These are phyloP conservation scores for Anas bernieri DNA, from an alignment of 2,797 vertebrate genomes.

Conservation along the genomic window DNA sequence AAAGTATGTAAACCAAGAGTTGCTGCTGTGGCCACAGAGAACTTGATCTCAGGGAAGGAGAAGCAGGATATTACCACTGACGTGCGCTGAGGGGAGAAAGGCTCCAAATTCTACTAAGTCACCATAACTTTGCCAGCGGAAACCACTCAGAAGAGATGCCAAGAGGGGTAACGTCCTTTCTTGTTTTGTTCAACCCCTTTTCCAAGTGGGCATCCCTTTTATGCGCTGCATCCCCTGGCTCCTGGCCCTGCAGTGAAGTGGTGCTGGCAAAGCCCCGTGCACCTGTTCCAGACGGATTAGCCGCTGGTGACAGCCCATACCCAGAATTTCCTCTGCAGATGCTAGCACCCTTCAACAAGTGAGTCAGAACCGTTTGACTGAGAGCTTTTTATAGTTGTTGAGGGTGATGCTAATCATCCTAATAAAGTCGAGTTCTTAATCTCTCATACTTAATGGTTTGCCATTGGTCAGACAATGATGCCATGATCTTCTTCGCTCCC, in stretches of 20 bases:
- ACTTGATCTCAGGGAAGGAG: not conserved
- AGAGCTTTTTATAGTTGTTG: conserved; percentile 61
- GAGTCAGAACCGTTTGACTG: conserved; percentile 62
- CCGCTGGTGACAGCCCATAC: not conserved
- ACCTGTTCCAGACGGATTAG: conserved; percentile 52
- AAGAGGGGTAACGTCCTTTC: not conserved
- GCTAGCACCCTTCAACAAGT: conserved; percentile 38
- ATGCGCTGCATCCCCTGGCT: conserved; percentile 12
- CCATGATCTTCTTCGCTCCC: not conserved
- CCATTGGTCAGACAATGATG: not conserved
- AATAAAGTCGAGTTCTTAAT: conserved; percentile 26
- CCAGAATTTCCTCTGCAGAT: conserved; percentile 55
- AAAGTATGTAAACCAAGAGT: not conserved
- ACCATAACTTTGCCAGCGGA: not conserved
- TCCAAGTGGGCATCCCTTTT: not conserved
- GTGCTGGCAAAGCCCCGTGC: conserved; percentile 19
- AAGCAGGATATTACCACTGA: not conserved
- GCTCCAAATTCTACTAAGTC: not conserved
- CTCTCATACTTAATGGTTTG: not conserved
- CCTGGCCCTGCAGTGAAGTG: not conserved
- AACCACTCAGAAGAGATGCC: not conserved
- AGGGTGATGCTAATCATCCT: conserved; percentile 16
- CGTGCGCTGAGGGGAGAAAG: not conserved
- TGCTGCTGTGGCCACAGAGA: not conserved
- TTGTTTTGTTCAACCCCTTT: conserved; percentile 8